Base-by-base conservation (phyloP, 2,113 vertebrate species). In the Scartelaos histophorus region DNA sequence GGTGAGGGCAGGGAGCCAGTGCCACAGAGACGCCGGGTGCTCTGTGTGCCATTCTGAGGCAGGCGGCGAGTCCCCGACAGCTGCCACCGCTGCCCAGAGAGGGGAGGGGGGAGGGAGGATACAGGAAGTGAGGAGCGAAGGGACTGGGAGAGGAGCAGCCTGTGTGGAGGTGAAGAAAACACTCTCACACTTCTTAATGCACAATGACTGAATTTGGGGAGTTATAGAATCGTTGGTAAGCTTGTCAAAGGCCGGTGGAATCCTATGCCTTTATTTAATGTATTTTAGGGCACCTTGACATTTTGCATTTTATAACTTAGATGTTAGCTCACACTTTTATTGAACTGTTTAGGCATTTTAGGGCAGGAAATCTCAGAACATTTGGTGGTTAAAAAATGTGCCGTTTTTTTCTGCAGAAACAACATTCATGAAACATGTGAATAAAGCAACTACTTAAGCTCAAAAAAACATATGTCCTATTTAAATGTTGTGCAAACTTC, bases 1-100 rank as follows among this genome's bases (percentile, higher is more conserved):
- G 71, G 71, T 67, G 78, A 74, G 67, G 78, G 82, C 82, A 79
- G 75, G 73, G 78, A 76, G 87, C 80, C 86, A 74, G 75, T 15
- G 56, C 13, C 56, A 58, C 56, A 25, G 56, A 58, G 60, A 83
- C 21, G 65, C 74, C 77, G 80, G 82, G 86, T 60, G 83, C 77
- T 83, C 79, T 13, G 35, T n/a, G 34, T 38, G 61, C 35, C 61
- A 43, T n/a, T 64, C 61, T 58, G 29, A 75, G 66, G 76, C 67
- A 69, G 56, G 80, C 80, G 70, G 61, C 75, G 69, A 54, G 66
- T 22, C 81, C 60, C 68, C 82, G 85, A 87, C 82, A 87, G 84
- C 86, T 89, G 85, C 85, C 82, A 75, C 74, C 24, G 0, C 58
- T 47, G 64, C 76, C 80, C 80, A 22, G 71, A 43, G 38, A 29